These are phyloP conservation scores for Morus bassanus DNA, from an alignment of 2,797 vertebrate genomes.

Conservation along the genomic window DNA sequence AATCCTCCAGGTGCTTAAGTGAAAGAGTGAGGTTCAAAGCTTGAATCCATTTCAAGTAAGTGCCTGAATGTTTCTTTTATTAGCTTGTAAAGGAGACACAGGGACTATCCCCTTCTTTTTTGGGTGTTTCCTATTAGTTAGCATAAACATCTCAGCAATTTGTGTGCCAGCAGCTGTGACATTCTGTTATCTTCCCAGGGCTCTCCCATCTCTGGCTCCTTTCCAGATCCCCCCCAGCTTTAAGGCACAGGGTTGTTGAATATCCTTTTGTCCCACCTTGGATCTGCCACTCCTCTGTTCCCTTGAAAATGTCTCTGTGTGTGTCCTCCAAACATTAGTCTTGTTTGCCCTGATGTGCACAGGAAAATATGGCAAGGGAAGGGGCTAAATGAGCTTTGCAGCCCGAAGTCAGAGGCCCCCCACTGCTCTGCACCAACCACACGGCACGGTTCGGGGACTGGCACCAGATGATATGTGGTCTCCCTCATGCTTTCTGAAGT, in stretches of 20 bases:
- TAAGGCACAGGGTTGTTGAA: not conserved
- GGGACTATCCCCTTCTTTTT: not conserved
- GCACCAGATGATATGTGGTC: accelerated
- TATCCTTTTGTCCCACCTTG: not conserved
- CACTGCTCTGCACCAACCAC: accelerated
- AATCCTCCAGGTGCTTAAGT: accelerated
- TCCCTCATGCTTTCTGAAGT: not conserved
- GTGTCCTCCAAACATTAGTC: not conserved
- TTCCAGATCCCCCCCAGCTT: not conserved
- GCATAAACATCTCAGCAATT: not conserved
- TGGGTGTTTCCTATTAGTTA: not conserved
- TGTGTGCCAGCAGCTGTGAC: not conserved
- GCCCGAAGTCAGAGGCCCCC: not conserved
- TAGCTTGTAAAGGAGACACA: not conserved
- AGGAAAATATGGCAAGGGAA: not conserved
- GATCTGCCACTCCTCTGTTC: not conserved
- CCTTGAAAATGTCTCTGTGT: not conserved
- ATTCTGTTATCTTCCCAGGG: not conserved
- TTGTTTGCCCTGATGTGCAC: not conserved
- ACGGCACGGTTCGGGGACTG: accelerated
- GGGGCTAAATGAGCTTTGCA: not conserved
- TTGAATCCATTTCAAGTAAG: not conserved
- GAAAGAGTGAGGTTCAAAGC: not conserved
- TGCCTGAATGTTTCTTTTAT: not conserved
- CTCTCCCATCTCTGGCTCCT: not conserved